phyloP scores from a whole-genome alignment of 2,888 invertebrate species.

The Cantharis rustica region DNA sequence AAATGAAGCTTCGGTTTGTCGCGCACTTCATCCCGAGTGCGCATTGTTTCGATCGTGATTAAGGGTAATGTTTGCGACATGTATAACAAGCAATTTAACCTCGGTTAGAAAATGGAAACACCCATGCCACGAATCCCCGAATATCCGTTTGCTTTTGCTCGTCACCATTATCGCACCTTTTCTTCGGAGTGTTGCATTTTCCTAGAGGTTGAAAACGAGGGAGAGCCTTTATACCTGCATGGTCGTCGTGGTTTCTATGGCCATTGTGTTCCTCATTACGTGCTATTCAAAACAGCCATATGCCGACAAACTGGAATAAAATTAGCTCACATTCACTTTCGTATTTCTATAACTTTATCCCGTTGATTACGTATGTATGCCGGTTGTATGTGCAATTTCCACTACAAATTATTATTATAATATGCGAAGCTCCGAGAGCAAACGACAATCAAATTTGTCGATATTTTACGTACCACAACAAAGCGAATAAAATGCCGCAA shows the following conservation, averaged over 20 bases:
- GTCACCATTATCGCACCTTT: constrained; percentile 15
- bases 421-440: not conserved
- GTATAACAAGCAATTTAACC: constrained; percentile 31
- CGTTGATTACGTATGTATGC: not conserved
- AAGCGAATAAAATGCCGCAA: constrained; percentile 3
- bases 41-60: constrained; percentile 33
- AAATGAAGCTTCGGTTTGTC: constrained; percentile 35
- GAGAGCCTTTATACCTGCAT: constrained; percentile 25
- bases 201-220: constrained; percentile 17
- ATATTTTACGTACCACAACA: not conserved
- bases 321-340: constrained; percentile 29
- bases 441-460: not conserved
- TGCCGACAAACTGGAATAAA: constrained; percentile 25
- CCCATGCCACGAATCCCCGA: constrained; percentile 7
- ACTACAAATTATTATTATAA: not conserved
- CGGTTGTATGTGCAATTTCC: not conserved
- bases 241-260: constrained; percentile 24
- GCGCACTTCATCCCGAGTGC: constrained; percentile 25
- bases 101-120: constrained; percentile 15
- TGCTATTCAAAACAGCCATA: constrained; percentile 27
- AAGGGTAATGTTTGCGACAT: constrained; percentile 31
- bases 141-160: constrained; percentile 3
- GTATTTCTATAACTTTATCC: constrained; percentile 9
- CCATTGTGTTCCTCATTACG: constrained; percentile 31
- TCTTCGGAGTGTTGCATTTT: constrained; percentile 16